Base-by-base conservation (phyloP, 2,888 invertebrate species). In the Deilephila porcellus region DNA sequence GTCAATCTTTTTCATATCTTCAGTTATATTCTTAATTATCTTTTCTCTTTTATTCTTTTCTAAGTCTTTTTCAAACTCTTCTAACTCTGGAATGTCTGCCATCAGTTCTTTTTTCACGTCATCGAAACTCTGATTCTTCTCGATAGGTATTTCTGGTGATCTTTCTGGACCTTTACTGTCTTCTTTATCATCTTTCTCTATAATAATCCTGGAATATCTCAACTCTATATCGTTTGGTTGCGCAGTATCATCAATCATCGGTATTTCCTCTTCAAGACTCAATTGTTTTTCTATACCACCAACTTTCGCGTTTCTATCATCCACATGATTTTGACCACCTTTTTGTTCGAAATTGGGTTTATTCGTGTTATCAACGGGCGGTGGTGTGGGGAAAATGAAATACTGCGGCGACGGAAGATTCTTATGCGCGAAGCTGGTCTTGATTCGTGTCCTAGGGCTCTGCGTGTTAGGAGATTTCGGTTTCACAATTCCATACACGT, bases 391-490 rank as follows among this genome's bases (percentile, higher is more conserved):
- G 76, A 95, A 95, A 60, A 95, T 85, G 72, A 95, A 95, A 83
- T 94, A 94, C 74, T 95, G 95, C 1, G 95, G 95, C 5, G 94
- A 89, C 2, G 91, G 85, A 11, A 95, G 74, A 90, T 92, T 93
- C 89, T 93, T 95, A 79, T 95, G 95, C 11, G 95, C 93, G 79
- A 95, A 96, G 0, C 88, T 89, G 0, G 96, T 96, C 82, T 96
- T 96, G 45, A 96, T 96, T 85, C 96, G 92, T 3, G 96, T 95
- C 76, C 96, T 92, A 2, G 96, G 96, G 86, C 89, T 95, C 90
- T 88, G 95, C 60, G 93, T 95, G 79, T 90, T 94, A 0, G 92
- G 95, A 53, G 91, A 95, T 80, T 91, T 94, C 59, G 93, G 95
- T 85, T 93, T 92, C 8, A 94, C 76, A 63, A 86, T 89, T 0